Conservation (phyloP, 2,888 invertebrate species). For the Nebria brevicollis region DNA sequence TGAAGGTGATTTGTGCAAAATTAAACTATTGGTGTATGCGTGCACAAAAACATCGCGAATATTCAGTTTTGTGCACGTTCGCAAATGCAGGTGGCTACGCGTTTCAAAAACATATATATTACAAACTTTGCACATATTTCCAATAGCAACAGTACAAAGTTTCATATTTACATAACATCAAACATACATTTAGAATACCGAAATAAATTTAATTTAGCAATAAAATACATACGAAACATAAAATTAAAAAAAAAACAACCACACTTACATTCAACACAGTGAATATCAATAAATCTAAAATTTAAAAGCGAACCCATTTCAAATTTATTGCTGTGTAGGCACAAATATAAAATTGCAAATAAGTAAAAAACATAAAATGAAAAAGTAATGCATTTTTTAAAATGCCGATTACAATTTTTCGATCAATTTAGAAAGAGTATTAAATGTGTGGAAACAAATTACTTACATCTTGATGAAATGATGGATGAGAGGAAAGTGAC, state of each 20-base stretch:
- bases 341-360: not conserved
- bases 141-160: too few species aligned
- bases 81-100: not conserved
- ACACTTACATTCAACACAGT: not conserved
- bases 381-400: not conserved
- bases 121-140: too few species aligned
- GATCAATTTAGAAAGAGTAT: not conserved
- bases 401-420: too few species aligned
- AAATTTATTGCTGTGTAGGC: not conserved
- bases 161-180: too few species aligned
- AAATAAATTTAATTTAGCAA: too few species aligned
- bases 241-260: too few species aligned
- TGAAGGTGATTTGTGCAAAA: constrained; percentile 48
- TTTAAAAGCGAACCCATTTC: not conserved
- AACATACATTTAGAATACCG: too few species aligned
- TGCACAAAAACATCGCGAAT: not conserved
- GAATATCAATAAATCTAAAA: not conserved
- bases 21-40: constrained; percentile 40
- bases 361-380: not conserved
- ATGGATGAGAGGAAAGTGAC: not conserved
- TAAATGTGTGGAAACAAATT: not conserved
- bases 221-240: too few species aligned
- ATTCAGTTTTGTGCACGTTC: not conserved
- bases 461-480: not conserved
- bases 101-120: too few species aligned